These are phyloP conservation scores for Ophion slaviceki DNA, from an alignment of 2,888 invertebrate genomes.

Conservation along the genomic window DNA sequence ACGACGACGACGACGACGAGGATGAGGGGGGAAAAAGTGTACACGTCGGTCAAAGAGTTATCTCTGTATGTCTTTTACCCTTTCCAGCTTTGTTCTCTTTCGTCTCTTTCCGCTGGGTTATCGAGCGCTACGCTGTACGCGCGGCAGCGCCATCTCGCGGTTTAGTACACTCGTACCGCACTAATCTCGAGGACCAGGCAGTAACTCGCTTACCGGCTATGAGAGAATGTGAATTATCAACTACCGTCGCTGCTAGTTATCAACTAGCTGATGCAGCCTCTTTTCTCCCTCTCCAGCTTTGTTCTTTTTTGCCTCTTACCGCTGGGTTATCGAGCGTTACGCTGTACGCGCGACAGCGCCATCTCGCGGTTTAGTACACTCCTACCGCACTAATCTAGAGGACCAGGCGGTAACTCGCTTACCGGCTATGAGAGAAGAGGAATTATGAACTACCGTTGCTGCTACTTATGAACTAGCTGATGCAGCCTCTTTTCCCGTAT, in stretches of 20 bases:
- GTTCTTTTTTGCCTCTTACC: neutral
- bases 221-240: neutral
- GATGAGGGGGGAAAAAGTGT: constrained; percentile 38
- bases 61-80: neutral
- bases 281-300: neutral
- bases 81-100: neutral
- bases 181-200: neutral
- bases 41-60: constrained; percentile 53
- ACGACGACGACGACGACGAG: constrained; percentile 33
- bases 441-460: neutral
- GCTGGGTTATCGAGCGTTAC: constrained; percentile 64
- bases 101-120: constrained; percentile 48
- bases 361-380: constrained; percentile 43
- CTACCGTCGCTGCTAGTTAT: neutral
- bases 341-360: constrained; percentile 6
- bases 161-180: constrained; percentile 35
- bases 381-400: constrained; percentile 5
- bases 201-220: neutral
- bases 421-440: neutral
- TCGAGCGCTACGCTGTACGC: constrained; percentile 53
- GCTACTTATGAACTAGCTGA: neutral
- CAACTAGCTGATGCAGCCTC: neutral
- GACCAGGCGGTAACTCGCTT: neutral
- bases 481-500: neutral
- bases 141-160: constrained; percentile 27